phyloP scores from a whole-genome alignment of 2,888 invertebrate species.

The Hesperia comma region DNA sequence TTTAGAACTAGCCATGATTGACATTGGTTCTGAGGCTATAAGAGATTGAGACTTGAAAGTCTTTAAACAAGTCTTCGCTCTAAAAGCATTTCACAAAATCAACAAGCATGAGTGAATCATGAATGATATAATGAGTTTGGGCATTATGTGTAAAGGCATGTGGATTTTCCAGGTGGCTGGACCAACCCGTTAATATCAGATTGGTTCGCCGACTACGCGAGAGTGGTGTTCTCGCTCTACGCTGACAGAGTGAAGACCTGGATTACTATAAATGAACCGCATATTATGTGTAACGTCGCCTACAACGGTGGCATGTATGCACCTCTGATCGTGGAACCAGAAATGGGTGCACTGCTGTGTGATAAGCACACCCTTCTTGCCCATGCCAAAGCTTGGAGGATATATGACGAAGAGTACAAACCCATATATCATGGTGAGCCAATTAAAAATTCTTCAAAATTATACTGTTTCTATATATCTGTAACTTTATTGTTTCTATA shows the following conservation, averaged over 20 bases:
- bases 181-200: conserved; percentile 7
- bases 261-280: conserved; percentile 89
- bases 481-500: too few relatives aligned
- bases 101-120: too few relatives aligned
- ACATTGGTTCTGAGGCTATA: too few relatives aligned
- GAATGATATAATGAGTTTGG: too few relatives aligned
- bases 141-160: too few relatives aligned
- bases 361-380: conserved; percentile 86
- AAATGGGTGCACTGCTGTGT: conserved; percentile 72
- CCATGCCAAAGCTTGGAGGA: conserved; percentile 84
- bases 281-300: conserved; percentile 61
- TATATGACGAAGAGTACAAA: conserved; percentile 82
- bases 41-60: too few relatives aligned
- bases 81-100: too few relatives aligned
- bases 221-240: conserved; percentile 63
- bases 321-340: conserved; percentile 7
- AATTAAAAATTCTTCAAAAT: too few relatives aligned
- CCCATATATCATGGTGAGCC: conserved; percentile 73
- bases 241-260: conserved; percentile 86
- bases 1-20: too few relatives aligned
- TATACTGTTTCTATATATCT: too few relatives aligned
- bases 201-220: conserved; percentile 16
- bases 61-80: too few relatives aligned
- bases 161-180: conserved; percentile 20
- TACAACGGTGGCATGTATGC: conserved; percentile 55